Base-by-base conservation (phyloP, 2,888 invertebrate species). In the Eurytoma californica region DNA sequence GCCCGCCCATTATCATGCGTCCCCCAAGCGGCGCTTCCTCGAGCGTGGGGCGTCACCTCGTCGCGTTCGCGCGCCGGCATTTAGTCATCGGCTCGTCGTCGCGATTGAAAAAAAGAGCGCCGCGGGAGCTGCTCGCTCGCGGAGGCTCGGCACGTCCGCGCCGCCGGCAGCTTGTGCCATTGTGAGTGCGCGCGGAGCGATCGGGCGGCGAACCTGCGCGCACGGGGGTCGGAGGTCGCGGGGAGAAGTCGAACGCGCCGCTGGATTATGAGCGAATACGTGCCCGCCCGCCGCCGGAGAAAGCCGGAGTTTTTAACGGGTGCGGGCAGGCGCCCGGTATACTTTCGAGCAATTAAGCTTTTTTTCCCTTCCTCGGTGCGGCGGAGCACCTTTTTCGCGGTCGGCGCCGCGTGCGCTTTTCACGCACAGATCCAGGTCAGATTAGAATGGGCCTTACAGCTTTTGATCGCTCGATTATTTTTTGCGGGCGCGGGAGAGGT, bases 1-100 rank as follows among this genome's bases (percentile, higher is more conserved):
- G 24, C 24, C 7, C 63, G 49, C 28, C 75, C 83, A 84, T 84
- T 84, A 82, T 83, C 82, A 84, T 83, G 77, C 66, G 39, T 72
- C 57, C 76, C 58, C 60, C 20, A 58, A 68, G n/a, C 60, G 60
- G 67, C 75, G 68, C 76, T 80, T 77, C 76, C 81, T 80, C 79
- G 74, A 63, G 39, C 68, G 69, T 28, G 67, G 49, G 70, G 75
- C 61, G 61, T 24, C 72, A 24, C 39, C 28, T 66, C 30, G 72
- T 53, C 55, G 72, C 16, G 24, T 13, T 9, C 58, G 55, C 39
- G 24, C 18, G 18, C 12, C 53, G 30, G 39, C 18, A 69, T 69
- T 69, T 18, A 57, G 47, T 58, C 57, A 69, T 68, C 57, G 30
- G 13, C 39, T 18, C 39, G 47, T 58, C 57, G 57, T 68, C 57